These are phyloP conservation scores for Drosophila quinaria DNA, from an alignment of 2,888 invertebrate genomes.

Conservation along the genomic window DNA sequence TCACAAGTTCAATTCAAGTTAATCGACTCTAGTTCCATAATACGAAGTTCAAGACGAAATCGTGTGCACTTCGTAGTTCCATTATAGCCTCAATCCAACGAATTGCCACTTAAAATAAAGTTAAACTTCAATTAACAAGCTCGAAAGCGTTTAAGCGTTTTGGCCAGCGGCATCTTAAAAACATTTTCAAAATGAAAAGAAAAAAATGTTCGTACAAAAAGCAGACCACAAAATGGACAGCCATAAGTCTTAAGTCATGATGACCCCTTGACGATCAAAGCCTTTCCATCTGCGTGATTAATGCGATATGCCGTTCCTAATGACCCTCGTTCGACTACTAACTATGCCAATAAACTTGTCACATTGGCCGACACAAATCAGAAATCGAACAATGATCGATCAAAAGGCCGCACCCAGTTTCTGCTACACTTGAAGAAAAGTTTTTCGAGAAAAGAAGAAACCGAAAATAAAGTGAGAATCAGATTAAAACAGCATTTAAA, in stretches of 20 bases:
- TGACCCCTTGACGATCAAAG: slow-evolving; percentile 51
- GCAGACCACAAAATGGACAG: slow-evolving; percentile 31
- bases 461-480: not conserved
- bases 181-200: not conserved
- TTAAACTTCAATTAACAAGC: slow-evolving; percentile 61
- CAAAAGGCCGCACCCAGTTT: slow-evolving; percentile 50
- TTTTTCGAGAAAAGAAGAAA: no score
- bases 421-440: slow-evolving; percentile 35
- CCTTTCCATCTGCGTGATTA: slow-evolving; percentile 53
- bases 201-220: slow-evolving; percentile 10
- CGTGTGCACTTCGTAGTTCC: slow-evolving; percentile 41
- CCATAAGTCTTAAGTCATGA: slow-evolving; percentile 41
- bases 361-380: slow-evolving; percentile 38
- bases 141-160: slow-evolving; percentile 41
- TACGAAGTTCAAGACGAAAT: slow-evolving; percentile 42
- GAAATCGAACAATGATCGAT: slow-evolving; percentile 58
- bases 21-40: slow-evolving; percentile 6
- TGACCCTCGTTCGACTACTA: slow-evolving; percentile 45
- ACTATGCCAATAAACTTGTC: slow-evolving; percentile 66
- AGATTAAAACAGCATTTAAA: not conserved
- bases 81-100: slow-evolving; percentile 29
- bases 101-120: slow-evolving; percentile 51
- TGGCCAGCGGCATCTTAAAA: slow-evolving; percentile 29
- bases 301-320: slow-evolving; percentile 58
- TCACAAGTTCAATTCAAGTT: slow-evolving; percentile 18